phyloP scores from a whole-genome alignment of 2,888 invertebrate species.

The Tenthredo livida region DNA sequence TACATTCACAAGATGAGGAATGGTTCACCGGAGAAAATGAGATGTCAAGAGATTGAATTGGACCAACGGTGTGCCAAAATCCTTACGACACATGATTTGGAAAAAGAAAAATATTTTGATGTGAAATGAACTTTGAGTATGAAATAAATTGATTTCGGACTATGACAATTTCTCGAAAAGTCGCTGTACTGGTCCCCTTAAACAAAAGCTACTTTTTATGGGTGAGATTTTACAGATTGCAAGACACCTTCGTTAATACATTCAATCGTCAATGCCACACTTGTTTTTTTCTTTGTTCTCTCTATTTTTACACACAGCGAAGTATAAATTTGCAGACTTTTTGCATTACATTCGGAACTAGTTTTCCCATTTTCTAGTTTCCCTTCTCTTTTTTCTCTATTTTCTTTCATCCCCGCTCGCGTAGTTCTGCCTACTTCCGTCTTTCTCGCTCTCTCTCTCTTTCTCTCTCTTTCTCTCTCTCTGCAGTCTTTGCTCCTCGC shows the following conservation, averaged over 20 bases:
- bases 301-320: neutral
- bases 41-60: too few species aligned
- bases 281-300: neutral
- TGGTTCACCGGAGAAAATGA: too few species aligned
- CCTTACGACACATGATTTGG: too few species aligned
- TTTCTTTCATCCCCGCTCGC: neutral
- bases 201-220: neutral
- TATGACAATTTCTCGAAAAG: too few species aligned
- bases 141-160: too few species aligned
- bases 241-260: neutral
- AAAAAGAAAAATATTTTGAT: too few species aligned
- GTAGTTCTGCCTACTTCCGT: neutral
- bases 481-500: constrained; percentile 24
- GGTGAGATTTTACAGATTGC: neutral
- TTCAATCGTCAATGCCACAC: neutral
- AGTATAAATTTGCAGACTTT: neutral
- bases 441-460: neutral
- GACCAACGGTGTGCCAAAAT: too few species aligned
- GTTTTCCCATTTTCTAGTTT: constrained; percentile 5
- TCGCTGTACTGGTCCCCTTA: too few species aligned
- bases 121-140: too few species aligned
- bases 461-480: neutral
- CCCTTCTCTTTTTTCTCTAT: neutral
- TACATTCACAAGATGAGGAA: too few species aligned
- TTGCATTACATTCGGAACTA: neutral